Base-by-base conservation (phyloP, 1,140 invertebrate genomes). In the Latrodectus geometricus region DNA sequence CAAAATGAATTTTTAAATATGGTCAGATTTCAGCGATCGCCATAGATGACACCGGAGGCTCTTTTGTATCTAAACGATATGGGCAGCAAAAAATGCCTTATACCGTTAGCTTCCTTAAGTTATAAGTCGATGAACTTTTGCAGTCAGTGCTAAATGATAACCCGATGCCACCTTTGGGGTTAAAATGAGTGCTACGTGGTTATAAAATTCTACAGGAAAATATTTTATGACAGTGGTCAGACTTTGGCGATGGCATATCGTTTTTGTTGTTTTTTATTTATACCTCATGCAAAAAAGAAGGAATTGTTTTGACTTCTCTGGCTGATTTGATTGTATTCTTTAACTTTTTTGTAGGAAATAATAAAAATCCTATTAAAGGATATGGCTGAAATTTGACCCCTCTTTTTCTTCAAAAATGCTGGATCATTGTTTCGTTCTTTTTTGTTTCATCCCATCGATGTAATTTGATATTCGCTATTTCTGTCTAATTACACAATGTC, bases 21-120 rank as follows among this genome's bases (percentile, higher is more conserved):
- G 80, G 80, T 74, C 80, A 83, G 35, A 66, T 66, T 56, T 65
- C 54, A 11, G 80, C 61, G 35, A 35, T 35, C 35, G 35, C 35
- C 73, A 73, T 68, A 69, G 69, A 73, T 74, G 80, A 83, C 50
- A 74, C 54, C 54, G 17, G 8, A 73, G 20, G 20, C 74, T 69
- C 80, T 68, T 83, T 74, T 23, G 61, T 54, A 54, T 73, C 70
- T 20, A n/a, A n/a, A 72, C 72, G 72, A 52, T 81, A 81, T 35
- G 23, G 79, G 52, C 70, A 72, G 70, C 21, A 35, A 72, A 81
- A 72, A 81, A 69, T 35, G 20, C 20, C 50, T 48, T 11, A 23
- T 21, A 84, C 82, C 82, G 82, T 84, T 84, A 84, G 52, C 82
- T 84, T 84, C 82, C 82, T 84, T 68, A 61, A 66, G 56, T 65